Evolutionary conservation across 2,797 vertebrate genomes (phyloP), one percentile per base, ranked within the genome.

Genomic region (Phoebastria nigripes): DNA sequence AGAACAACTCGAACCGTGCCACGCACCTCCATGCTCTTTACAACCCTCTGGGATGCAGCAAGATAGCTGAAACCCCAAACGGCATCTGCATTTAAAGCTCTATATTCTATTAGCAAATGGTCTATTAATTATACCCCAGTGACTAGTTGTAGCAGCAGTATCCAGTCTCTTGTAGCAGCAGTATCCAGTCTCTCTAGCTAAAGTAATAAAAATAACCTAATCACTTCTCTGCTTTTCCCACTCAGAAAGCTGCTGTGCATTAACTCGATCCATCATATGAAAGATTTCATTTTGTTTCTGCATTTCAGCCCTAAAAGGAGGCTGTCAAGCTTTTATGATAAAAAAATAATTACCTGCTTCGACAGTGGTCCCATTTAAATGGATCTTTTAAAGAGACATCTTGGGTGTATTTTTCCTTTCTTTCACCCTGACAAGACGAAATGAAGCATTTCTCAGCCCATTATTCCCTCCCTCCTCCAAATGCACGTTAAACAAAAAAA

Each of bases 181-280:
- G 76, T 91, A 79, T 55, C 71, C 72, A 49, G 76, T 73, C 62
- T 94, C 84, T 82, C 47, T 44, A 96, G 86, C 67, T 86, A 76
- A 88, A 92, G 92, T 80, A 97, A 91, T 94, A 96, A 94, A 96
- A 94, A 92, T 83, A 87, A 89, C 89, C 49, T 82, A 94, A 82
- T 89, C 55, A 58, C 26, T 83, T 61, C 63, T 85, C 69, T 89
- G 78, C 10, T 95, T 95, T 95, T 90, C 42, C 47, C 18, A 77
- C 94, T 94, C 93, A 85, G 84, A 97, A 96, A 94, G 79, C 86
- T 58, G 42, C 16, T 25, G 77, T 91, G 19, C 82, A 93, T 96
- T 96, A 95, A 89, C 72, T 83, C 62, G 83, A 95, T 95, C 89
- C 78, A 87, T 95, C 86, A 61, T 12, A 93, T 39, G 66, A 87